These are phyloP conservation scores for Hermetia illucens DNA, from an alignment of 1,140 invertebrate genomes.

Conservation along the genomic window DNA sequence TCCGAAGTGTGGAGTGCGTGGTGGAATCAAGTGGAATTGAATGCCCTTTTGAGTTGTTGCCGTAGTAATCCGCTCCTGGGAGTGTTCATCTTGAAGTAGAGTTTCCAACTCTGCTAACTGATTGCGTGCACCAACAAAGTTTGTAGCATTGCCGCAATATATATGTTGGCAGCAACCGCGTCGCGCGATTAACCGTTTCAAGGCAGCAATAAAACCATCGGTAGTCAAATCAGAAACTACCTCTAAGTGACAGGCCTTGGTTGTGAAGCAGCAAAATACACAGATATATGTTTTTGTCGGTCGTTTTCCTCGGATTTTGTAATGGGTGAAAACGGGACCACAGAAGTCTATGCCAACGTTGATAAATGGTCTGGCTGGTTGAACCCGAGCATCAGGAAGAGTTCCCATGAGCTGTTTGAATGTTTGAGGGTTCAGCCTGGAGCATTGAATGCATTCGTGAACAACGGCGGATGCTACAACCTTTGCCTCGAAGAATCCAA, in stretches of 20 bases:
- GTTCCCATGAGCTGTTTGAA: conserved; percentile 18
- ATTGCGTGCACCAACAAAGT: conserved; percentile 20
- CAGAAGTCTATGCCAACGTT: conserved; percentile 20
- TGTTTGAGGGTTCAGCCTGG: too few species aligned
- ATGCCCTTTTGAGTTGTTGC: conserved; percentile 7
- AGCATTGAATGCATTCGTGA: conserved; percentile 1
- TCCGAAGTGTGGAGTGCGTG: conserved; percentile 19
- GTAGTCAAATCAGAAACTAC: conserved; percentile 9
- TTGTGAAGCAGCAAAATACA: conserved; percentile 10
- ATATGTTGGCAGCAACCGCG: conserved; percentile 16
- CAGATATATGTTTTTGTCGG: conserved; percentile 7
- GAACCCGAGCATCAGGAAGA: conserved; percentile 17
- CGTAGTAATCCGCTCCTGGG: too few species aligned
- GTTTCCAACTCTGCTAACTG: conserved; percentile 9
- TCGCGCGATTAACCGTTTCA: conserved; percentile 11
- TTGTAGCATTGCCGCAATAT: conserved; percentile 24
- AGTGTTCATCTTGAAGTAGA: neutral
- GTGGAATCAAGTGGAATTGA: conserved; percentile 14
- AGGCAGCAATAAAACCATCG: conserved; percentile 13
- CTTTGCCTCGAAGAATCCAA: conserved; percentile 13
- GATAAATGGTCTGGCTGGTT: conserved; percentile 11
- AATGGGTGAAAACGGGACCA: conserved; percentile 17
- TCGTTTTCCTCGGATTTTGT: conserved; percentile 9
- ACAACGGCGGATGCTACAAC: conserved; percentile 7
- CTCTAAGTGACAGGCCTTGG: conserved; percentile 16